Conservation (phyloP, 1,140 invertebrate genomes). For the Lineus longissimus region DNA sequence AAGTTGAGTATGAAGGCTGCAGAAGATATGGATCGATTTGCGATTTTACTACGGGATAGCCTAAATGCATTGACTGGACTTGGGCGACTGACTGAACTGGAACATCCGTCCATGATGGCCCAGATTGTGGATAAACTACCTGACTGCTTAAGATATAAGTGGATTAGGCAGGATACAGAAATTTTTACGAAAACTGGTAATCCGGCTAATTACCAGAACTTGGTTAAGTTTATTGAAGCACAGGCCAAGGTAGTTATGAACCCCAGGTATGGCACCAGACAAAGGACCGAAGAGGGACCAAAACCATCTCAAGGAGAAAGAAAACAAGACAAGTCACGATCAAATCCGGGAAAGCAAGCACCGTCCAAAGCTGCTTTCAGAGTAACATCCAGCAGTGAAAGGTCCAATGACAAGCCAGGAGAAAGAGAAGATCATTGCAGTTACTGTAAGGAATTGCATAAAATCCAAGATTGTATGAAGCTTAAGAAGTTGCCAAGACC, state of each 20-base stretch:
- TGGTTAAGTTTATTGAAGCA: neutral
- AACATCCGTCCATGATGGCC: neutral
- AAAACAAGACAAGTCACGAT: too few species aligned
- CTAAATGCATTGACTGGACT: neutral
- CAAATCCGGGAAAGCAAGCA: neutral
- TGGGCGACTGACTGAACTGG: neutral
- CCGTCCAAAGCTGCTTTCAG: neutral
- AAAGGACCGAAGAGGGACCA: neutral
- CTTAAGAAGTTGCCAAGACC: slow-evolving; percentile 1
- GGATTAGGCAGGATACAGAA: neutral
- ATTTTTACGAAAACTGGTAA: neutral
- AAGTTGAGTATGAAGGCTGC: neutral
- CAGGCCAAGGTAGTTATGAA: neutral
- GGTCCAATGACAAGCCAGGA: too few species aligned
- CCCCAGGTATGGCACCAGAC: neutral
- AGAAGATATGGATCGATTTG: neutral
- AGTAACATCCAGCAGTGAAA: neutral
- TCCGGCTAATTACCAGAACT: neutral
- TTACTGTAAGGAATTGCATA: neutral
- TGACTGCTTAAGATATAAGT: slow-evolving; percentile 2
- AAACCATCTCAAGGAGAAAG: neutral
- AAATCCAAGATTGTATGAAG: neutral
- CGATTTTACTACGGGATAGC: slow-evolving; percentile 2
- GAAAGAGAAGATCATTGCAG: neutral
- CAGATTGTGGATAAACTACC: slow-evolving; percentile 8